Base-by-base conservation (phyloP, 2,113 vertebrate genomes). In the Catharus minimus region DNA sequence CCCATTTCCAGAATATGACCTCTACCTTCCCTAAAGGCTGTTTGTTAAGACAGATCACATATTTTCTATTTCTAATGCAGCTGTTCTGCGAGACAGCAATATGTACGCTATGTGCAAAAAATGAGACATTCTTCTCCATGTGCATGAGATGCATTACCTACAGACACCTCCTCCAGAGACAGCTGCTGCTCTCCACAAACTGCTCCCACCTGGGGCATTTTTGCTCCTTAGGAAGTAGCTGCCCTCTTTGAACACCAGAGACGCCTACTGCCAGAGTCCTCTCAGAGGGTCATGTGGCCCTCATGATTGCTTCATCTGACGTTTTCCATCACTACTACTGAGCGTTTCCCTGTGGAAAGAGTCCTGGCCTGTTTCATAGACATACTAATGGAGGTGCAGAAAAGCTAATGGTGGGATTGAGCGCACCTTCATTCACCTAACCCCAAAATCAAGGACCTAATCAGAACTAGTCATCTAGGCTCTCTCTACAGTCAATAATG, bases 401-500 rank as follows among this genome's bases (percentile, higher is more conserved):
- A 72, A 80, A 16, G 18, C 16, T 82, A 71, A 78, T 50, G 52
- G 72, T 80, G 76, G n/a, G 39, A 57, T 47, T 1, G 5, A 58
- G 10, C 13, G 94, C 39, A 60, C 14, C 41, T 82, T 43, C 32
- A 11, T 68, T 82, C 71, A 67, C 47, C 19, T 83, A 47, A 52
- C 30, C 61, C 39, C 36, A 27, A 64, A 86, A 81, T 71, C 36
- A 93, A n/a, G 17, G 43, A 64, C 77, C 80, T 90, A 83, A 93
- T 94, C 86, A 92, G 60, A 88, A 28, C 32, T 73, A 90, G 75
- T 92, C 64, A 88, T 92, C 86, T 88, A 86, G 90, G 15, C 80
- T 92, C 56, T 94, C 64, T 90, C 47, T 77, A 39, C 65, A 74
- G 47, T 15, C 39, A 36, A 24, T 66, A 68, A 80, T 10, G 64